A percentile compares a stretch with the other conserved stretches of the same genome.
phyloP scores from a whole-genome alignment of 1,140 invertebrate species.

The Ylistrum balloti region DNA sequence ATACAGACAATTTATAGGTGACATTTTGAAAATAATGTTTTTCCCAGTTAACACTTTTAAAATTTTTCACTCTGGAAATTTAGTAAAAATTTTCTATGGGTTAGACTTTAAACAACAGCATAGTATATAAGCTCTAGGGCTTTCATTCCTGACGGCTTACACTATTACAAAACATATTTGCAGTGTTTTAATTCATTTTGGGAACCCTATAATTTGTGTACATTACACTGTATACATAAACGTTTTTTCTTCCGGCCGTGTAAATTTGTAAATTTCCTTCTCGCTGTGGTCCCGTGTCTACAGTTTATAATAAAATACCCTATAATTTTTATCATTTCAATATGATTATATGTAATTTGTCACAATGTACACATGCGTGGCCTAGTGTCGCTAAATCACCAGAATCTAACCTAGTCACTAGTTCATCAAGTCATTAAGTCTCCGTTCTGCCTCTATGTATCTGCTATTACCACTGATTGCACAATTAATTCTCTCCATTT shows the following conservation, averaged over 20 bases:
- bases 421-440: not conserved
- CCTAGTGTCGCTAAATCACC: conserved; percentile 3
- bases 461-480: not conserved
- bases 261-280: conserved; percentile 2
- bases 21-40: not conserved
- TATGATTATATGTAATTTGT: conserved; percentile 28
- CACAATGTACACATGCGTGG: not conserved
- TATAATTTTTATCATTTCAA: conserved; percentile 20
- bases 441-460: not conserved
- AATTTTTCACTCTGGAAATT: not conserved
- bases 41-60: not conserved
- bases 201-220: conserved; percentile 34
- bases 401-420: not conserved
- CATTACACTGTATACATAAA: conserved; percentile 9
- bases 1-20: not conserved
- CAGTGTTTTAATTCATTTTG: not conserved
- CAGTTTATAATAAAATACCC: conserved; percentile 21
- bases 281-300: not conserved
- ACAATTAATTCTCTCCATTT: not conserved
- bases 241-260: not conserved
- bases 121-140: not conserved
- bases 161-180: not conserved
- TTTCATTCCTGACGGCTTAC: not conserved
- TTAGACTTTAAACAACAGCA: not conserved
- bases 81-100: not conserved